Conservation (phyloP, 2,113 vertebrate genomes). For the Brienomyrus longianalis region DNA sequence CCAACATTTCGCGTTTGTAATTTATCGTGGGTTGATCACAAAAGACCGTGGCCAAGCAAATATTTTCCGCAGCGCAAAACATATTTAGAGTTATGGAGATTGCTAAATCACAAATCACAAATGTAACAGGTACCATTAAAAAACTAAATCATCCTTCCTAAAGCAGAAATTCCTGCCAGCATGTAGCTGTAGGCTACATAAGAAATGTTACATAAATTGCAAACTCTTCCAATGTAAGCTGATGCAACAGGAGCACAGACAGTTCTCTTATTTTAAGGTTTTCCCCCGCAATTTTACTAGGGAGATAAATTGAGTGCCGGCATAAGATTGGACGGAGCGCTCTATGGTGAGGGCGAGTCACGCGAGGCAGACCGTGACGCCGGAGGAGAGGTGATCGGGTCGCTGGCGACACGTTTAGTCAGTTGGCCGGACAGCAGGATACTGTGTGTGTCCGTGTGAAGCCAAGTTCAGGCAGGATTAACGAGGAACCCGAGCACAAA, state of each 20-base stretch:
- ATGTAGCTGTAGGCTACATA: not conserved
- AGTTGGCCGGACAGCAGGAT: conserved; percentile 9
- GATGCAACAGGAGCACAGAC: not conserved
- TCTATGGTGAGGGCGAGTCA: not conserved
- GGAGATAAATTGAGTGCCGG: not conserved
- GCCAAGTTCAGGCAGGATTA: not conserved
- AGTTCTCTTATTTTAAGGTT: not conserved
- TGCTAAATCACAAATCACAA: not conserved
- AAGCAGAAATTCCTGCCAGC: not conserved
- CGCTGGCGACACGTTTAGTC: not conserved
- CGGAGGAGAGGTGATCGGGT: not conserved
- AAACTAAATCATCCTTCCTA: not conserved
- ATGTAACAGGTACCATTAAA: not conserved
- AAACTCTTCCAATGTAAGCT: not conserved
- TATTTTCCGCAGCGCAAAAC: not conserved
- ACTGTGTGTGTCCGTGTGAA: not conserved
- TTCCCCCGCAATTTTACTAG: not conserved
- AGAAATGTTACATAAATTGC: not conserved
- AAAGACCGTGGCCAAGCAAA: not conserved
- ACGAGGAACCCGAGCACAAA: not conserved
- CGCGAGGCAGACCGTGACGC: not conserved
- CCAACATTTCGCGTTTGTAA: not conserved
- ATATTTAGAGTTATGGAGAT: not conserved
- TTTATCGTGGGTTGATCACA: not conserved
- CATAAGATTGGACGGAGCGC: not conserved